Percentiles rank a stretch among this genome's conserved stretches.
phyloP scores from a whole-genome alignment of 2,888 invertebrate genomes.

The Eucera pruinosa region DNA sequence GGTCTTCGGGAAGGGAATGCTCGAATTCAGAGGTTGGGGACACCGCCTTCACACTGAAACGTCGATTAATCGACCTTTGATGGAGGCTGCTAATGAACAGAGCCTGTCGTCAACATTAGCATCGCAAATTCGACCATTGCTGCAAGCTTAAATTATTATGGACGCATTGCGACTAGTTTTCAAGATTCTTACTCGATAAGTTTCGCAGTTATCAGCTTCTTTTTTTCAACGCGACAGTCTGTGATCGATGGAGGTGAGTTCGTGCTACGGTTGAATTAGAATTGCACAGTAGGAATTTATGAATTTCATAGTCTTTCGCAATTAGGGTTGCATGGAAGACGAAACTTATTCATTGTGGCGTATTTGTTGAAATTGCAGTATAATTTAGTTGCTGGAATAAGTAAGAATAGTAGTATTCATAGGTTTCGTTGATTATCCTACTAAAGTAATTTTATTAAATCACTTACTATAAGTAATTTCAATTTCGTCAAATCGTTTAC shows the following conservation, averaged over 20 bases:
- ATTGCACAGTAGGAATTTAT: neutral
- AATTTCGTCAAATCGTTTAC: no score
- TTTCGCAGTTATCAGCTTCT: neutral
- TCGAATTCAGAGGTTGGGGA: slow-evolving; percentile 11
- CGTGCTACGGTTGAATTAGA: neutral
- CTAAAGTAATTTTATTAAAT: no score
- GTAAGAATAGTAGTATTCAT: no score
- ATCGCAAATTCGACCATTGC: slow-evolving; percentile 23
- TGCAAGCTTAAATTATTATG: slow-evolving; percentile 9
- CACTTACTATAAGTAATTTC: no score
- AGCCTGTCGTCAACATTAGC: slow-evolving; percentile 39
- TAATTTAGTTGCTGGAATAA: no score
- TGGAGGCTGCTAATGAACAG: slow-evolving; percentile 32
- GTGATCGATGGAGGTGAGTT: slow-evolving; percentile 13
- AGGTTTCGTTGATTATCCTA: no score
- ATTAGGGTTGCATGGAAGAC: neutral
- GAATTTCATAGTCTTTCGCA: neutral
- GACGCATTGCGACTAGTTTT: neutral
- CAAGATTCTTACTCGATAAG: neutral
- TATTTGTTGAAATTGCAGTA: no score
- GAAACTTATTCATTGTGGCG: neutral
- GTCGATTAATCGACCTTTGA: slow-evolving; percentile 38
- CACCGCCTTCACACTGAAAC: slow-evolving; percentile 6
- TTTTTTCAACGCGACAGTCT: neutral
- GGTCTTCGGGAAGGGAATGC: slow-evolving; percentile 1